Evolutionary conservation across 2,888 invertebrate species (phyloP).

Genomic region (Tetrapedia diversipes): DNA sequence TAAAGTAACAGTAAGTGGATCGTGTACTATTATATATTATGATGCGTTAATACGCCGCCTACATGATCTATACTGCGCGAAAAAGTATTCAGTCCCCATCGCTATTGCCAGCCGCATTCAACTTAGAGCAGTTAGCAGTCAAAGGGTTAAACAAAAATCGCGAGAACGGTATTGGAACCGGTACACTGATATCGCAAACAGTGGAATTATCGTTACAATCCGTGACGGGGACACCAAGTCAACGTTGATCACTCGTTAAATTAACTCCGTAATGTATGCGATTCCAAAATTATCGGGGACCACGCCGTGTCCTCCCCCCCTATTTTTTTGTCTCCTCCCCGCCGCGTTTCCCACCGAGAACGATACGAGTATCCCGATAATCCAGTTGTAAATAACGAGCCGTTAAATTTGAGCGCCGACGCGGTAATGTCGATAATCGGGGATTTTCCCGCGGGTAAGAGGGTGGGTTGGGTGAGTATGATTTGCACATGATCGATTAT

Average conservation of each 20-base stretch:
- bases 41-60: no score
- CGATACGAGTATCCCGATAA: conserved; percentile 53
- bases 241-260: conserved; percentile 16
- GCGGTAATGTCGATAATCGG: conserved; percentile 66
- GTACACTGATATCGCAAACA: no score
- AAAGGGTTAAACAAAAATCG: no score
- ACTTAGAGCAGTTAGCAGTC: no score
- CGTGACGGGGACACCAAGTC: background rate
- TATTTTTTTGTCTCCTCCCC: background rate
- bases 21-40: no score
- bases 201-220: background rate
- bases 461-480: no score
- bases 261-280: conserved; percentile 24
- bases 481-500: conserved; percentile 66
- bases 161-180: no score
- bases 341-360: conserved; percentile 19
- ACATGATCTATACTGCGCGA: no score
- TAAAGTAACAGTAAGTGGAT: no score
- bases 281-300: conserved; percentile 22
- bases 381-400: conserved; percentile 66
- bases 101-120: no score
- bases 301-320: background rate
- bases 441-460: conserved; percentile 55
- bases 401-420: conserved; percentile 58
- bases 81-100: no score